Percentiles rank a stretch among this genome's conserved stretches.
Conservation (phyloP, 1,140 invertebrate genomes). For the Sinonovacula constricta region DNA sequence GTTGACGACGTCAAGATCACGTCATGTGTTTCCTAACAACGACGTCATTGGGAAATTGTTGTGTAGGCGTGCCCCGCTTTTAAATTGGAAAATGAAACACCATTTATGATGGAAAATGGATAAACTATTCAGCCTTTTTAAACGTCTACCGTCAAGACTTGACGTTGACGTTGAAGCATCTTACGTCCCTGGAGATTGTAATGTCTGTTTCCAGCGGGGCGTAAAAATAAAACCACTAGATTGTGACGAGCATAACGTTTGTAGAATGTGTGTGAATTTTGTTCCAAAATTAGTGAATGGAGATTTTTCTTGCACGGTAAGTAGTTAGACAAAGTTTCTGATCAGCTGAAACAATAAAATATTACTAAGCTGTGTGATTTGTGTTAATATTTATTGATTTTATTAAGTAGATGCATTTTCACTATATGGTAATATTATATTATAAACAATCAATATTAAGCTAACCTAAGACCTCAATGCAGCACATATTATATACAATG, state of each 20-base stretch:
- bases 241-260: conserved; percentile 32
- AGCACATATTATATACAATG: background rate
- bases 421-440: background rate
- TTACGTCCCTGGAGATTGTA: conserved; percentile 16
- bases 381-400: background rate
- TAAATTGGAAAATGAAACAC: background rate
- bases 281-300: conserved; percentile 21
- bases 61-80: too few species aligned
- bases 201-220: conserved; percentile 13
- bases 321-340: too few species aligned
- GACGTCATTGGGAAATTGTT: background rate
- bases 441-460: background rate
- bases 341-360: background rate
- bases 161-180: too few species aligned
- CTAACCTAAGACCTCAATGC: background rate
- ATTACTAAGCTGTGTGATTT: background rate
- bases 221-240: background rate
- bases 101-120: background rate
- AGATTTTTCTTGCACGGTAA: conserved; percentile 25
- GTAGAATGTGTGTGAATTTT: conserved; percentile 21
- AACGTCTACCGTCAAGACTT: background rate
- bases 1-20: background rate
- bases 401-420: background rate
- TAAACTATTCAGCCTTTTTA: background rate
- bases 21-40: background rate